Conservation (phyloP, 30 jellyfish, hydroid and myxozoan species). For the Turritopsis dohrnii region DNA sequence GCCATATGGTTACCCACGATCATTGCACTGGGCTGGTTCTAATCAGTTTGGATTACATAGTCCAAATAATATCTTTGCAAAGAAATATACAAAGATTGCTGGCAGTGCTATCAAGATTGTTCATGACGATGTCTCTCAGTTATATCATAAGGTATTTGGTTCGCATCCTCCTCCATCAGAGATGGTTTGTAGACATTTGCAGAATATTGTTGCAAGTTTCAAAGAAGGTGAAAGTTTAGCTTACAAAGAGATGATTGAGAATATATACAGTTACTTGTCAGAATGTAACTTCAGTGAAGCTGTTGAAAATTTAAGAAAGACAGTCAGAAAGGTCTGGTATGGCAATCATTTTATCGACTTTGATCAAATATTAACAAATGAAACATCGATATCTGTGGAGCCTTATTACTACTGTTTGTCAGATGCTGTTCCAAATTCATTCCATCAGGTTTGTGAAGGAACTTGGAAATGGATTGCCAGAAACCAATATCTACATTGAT, state of each 20-base stretch:
- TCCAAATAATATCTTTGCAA: not conserved
- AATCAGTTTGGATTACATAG: not conserved
- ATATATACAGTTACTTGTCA: not conserved
- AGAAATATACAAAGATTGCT: not conserved
- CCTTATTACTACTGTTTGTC: constrained; percentile 16
- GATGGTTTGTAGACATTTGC: not conserved
- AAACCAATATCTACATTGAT: constrained; percentile 17
- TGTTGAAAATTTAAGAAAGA: not conserved
- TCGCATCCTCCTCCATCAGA: not conserved
- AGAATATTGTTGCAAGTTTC: not conserved
- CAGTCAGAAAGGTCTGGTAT: constrained; percentile 8
- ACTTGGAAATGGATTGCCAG: not conserved
- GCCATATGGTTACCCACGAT: constrained; percentile 7
- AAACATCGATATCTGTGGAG: not conserved
- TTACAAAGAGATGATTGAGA: not conserved
- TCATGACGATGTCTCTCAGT: not conserved
- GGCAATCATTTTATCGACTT: constrained; percentile 13
- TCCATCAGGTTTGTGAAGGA: not conserved
- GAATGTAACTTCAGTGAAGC: constrained; percentile 3
- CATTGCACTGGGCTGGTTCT: constrained; percentile 6
- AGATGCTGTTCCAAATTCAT: not conserved
- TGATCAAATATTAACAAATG: not conserved
- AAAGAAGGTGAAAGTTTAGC: constrained; percentile 13
- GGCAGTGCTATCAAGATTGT: not conserved
- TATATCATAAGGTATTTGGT: not conserved